These are phyloP conservation scores for Hippocampus abdominalis DNA, from an alignment of 2,113 vertebrate genomes.

Conservation along the genomic window DNA sequence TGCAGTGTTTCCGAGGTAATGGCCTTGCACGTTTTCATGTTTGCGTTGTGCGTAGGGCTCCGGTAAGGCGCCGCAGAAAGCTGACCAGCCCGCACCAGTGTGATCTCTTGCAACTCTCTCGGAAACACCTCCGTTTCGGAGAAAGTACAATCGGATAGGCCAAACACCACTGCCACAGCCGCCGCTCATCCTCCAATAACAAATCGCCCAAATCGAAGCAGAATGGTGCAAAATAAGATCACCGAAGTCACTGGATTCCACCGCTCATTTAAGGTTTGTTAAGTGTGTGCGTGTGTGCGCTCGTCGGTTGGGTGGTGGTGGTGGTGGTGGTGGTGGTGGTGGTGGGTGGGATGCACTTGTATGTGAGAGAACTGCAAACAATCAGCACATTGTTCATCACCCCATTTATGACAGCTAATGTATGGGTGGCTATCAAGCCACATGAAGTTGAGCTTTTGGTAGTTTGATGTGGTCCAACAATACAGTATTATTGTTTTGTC, in stretches of 20 bases:
- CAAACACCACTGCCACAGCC: slow-evolving; percentile 52
- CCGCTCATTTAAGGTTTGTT: slow-evolving; percentile 85
- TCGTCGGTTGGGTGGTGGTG: slow-evolving; percentile 1
- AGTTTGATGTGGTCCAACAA: background rate
- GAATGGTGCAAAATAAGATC: slow-evolving; percentile 91
- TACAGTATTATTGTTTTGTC: background rate
- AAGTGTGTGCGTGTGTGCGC: background rate
- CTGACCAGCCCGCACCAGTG: slow-evolving; percentile 60
- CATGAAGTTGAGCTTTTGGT: background rate
- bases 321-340: too few relatives aligned
- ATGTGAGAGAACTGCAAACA: slow-evolving; percentile 30
- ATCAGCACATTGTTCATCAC: slow-evolving; percentile 46
- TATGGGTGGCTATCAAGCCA: slow-evolving; percentile 12
- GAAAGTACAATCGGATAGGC: slow-evolving; percentile 57
- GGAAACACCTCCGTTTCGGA: slow-evolving; percentile 59
- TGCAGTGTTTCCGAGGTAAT: slow-evolving; percentile 5
- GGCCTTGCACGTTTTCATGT: slow-evolving; percentile 12
- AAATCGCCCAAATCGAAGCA: slow-evolving; percentile 47
- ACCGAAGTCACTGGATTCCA: slow-evolving; percentile 86
- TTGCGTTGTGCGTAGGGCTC: slow-evolving; percentile 56
- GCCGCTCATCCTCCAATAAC: slow-evolving; percentile 36
- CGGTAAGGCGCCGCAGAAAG: slow-evolving; percentile 66
- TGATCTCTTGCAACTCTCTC: slow-evolving; percentile 56
- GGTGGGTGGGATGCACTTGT: slow-evolving; percentile 12
- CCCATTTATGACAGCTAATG: slow-evolving; percentile 2